Conservation (phyloP, 2,888 invertebrate genomes). For the Acanthococcus lagerstroemiae region DNA sequence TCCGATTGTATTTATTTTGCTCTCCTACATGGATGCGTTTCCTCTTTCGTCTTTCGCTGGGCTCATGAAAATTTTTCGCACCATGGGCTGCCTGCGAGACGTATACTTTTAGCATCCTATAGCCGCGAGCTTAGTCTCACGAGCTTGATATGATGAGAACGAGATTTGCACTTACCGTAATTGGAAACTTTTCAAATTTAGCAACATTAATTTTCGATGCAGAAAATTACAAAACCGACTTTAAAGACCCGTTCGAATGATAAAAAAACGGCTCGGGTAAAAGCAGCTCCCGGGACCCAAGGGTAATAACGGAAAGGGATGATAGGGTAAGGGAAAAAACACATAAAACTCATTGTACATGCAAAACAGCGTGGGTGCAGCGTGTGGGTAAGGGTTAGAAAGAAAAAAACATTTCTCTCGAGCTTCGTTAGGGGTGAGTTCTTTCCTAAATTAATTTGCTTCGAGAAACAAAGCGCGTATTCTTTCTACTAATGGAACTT, state of each 20-base stretch:
- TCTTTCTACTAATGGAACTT: slow-evolving; percentile 28
- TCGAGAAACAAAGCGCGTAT: slow-evolving; percentile 30
- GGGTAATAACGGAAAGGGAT: slow-evolving; percentile 24
- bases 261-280: slow-evolving; percentile 18
- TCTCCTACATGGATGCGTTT: no score
- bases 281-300: slow-evolving; percentile 10
- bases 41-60: no score
- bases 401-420: slow-evolving; percentile 25
- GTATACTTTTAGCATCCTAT: no score
- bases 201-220: slow-evolving; percentile 25
- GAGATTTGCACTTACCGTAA: slow-evolving; percentile 22
- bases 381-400: slow-evolving; percentile 25
- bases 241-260: slow-evolving; percentile 22
- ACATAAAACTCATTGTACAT: slow-evolving; percentile 26
- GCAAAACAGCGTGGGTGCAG: slow-evolving; percentile 23
- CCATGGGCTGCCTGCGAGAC: no score
- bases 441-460: slow-evolving; percentile 31
- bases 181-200: slow-evolving; percentile 19
- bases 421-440: slow-evolving; percentile 27
- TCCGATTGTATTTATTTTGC: no score
- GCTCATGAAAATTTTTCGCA: no score
- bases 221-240: slow-evolving; percentile 22
- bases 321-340: slow-evolving; percentile 11
- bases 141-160: not conserved
- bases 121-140: no score